Evolutionary conservation across 1,140 invertebrate species (phyloP).

Genomic region (Nixonia krombeini): DNA sequence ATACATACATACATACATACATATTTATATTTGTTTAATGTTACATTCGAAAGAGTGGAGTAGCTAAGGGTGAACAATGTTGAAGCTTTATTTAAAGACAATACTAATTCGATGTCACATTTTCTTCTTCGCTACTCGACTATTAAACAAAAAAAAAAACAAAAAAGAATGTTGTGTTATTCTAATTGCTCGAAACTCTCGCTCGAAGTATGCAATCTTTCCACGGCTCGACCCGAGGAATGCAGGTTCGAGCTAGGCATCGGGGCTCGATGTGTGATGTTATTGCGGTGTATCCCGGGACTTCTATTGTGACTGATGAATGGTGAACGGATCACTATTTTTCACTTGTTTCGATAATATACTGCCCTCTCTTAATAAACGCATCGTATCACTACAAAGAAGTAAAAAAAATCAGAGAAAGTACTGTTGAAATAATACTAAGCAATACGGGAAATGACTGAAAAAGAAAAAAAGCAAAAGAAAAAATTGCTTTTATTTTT

Average conservation of each 20-base stretch:
- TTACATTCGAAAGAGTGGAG: conserved; percentile 4
- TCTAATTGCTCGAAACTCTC: conserved; percentile 19
- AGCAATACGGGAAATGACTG: too few relatives aligned
- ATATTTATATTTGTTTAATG: conserved; percentile 14
- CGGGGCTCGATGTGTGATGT: conserved; percentile 43
- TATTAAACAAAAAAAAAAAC: too few relatives aligned
- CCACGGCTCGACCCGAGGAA: conserved; percentile 34
- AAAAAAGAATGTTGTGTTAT: conserved; percentile 7
- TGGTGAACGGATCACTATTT: conserved; percentile 49
- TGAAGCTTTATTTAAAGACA: too few relatives aligned
- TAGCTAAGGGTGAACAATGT: too few relatives aligned
- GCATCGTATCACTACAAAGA: conserved; percentile 22
- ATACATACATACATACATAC: too few relatives aligned
- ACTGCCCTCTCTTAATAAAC: conserved; percentile 23
- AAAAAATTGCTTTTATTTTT: neutral
- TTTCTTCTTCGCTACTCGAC: neutral
- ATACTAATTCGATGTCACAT: too few relatives aligned
- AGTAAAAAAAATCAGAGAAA: too few relatives aligned
- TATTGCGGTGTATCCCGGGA: conserved; percentile 46
- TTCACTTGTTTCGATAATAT: conserved; percentile 36
- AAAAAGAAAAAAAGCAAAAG: too few relatives aligned
- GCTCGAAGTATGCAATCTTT: conserved; percentile 30
- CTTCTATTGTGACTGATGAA: conserved; percentile 52
- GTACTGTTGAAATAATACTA: too few relatives aligned
- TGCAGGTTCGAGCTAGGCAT: conserved; percentile 35